Conservation (phyloP, 1,140 invertebrate species). For the Cydia fagiglandana region DNA sequence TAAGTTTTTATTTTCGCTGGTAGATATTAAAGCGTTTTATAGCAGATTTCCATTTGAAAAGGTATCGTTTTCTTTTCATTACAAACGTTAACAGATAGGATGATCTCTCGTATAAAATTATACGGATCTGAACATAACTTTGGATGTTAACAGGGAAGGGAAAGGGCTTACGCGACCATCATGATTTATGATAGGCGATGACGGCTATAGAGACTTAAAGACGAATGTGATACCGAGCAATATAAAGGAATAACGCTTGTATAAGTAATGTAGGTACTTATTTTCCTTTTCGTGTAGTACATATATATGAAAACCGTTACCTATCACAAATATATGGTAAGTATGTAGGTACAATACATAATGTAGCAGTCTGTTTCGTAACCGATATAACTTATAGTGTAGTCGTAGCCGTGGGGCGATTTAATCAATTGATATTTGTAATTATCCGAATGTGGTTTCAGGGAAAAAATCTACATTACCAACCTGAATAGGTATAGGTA, state of each 20-base stretch:
- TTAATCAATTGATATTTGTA: too few species aligned
- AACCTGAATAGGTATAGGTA: too few species aligned
- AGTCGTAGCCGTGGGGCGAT: too few species aligned
- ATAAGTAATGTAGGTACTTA: not conserved
- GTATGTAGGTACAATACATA: too few species aligned
- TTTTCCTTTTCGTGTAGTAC: not conserved
- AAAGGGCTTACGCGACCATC: conserved; percentile 19
- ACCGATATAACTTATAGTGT: too few species aligned
- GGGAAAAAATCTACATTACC: too few species aligned
- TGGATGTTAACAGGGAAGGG: conserved; percentile 12
- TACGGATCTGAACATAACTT: conserved; percentile 16
- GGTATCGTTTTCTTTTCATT: conserved; percentile 21
- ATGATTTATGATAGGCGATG: conserved; percentile 28
- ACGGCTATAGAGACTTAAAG: conserved; percentile 5
- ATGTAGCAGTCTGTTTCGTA: too few species aligned
- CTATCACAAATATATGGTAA: too few species aligned
- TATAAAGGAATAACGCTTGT: conserved; percentile 25
- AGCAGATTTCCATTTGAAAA: conserved; percentile 21
- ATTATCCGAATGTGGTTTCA: too few species aligned
- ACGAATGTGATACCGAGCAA: conserved; percentile 17
- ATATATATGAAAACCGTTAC: not conserved
- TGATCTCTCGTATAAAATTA: conserved; percentile 7
- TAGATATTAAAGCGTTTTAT: not conserved
- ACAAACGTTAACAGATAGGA: conserved; percentile 23
- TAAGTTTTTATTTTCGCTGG: not conserved